Percentiles rank a stretch among this genome's conserved stretches.
phyloP scores from a whole-genome alignment of 1,140 invertebrate species.

The Araneus ventricosus region DNA sequence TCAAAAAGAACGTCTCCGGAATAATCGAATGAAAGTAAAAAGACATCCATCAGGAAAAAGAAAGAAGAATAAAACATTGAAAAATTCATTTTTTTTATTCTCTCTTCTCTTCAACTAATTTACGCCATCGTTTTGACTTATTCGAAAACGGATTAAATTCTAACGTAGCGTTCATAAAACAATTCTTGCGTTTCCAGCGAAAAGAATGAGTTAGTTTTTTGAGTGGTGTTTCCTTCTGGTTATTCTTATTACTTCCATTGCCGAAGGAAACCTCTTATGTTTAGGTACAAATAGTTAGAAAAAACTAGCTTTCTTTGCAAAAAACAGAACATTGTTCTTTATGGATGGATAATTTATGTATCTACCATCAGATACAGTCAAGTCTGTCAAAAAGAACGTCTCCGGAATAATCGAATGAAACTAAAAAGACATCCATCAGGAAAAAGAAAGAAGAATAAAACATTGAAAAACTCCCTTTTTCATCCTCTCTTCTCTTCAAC shows the following conservation, averaged over 20 bases:
- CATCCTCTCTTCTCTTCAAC: neutral
- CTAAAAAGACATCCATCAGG: constrained; percentile 10
- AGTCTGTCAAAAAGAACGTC: constrained; percentile 32
- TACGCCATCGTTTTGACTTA: constrained; percentile 34
- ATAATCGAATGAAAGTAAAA: constrained; percentile 32
- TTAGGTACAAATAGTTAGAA: neutral
- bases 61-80: neutral
- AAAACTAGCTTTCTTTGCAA: too few species aligned
- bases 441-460: neutral
- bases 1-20: constrained; percentile 17
- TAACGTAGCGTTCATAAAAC: neutral
- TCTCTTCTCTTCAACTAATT: neutral
- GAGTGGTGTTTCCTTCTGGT: neutral
- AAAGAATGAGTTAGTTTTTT: neutral
- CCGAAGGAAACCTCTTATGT: neutral
- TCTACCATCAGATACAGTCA: constrained; percentile 39
- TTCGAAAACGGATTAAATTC: constrained; percentile 49
- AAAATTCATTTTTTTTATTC: neutral
- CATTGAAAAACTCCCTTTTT: neutral
- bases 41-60: neutral
- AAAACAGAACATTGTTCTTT: neutral
- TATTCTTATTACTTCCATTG: neutral
- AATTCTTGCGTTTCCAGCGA: neutral
- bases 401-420: constrained; percentile 23
- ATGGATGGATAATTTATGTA: neutral